Percentiles rank a stretch among this genome's conserved stretches.
phyloP scores from a whole-genome alignment of 1,140 invertebrate species.

The Orchesella cincta region DNA sequence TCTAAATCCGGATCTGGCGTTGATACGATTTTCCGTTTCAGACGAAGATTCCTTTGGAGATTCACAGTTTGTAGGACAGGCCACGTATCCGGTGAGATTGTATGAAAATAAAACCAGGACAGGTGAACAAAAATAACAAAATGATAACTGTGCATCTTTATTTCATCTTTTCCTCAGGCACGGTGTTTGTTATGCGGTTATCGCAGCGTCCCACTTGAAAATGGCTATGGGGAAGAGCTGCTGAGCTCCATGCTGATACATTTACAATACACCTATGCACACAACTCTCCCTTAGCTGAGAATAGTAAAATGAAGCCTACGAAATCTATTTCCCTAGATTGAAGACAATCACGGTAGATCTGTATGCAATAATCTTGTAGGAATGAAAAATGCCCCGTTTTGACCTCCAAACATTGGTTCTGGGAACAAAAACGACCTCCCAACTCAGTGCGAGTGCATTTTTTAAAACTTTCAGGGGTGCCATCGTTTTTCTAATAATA shows the following conservation, averaged over 20 bases:
- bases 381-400: no score
- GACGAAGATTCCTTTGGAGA: conserved; percentile 98
- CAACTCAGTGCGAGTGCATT: no score
- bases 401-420: no score
- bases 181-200: conserved; percentile 65
- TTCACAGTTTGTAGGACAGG: conserved; percentile 93
- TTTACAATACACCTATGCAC: conserved; percentile 59
- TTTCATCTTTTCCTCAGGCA: no score
- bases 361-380: no score
- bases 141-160: not conserved
- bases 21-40: conserved; percentile 87
- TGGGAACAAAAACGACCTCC: no score
- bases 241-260: conserved; percentile 85
- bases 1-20: conserved; percentile 80
- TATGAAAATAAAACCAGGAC: not conserved
- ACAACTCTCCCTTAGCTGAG: no score
- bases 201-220: conserved; percentile 85
- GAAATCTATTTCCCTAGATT: no score
- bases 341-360: no score
- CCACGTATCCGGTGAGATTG: conserved; percentile 79
- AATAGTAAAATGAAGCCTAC: no score
- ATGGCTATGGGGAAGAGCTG: conserved; percentile 88
- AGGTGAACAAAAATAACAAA: not conserved
- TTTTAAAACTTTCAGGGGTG: no score
- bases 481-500: no score